These are phyloP conservation scores for Halictus rubicundus DNA, from an alignment of 1,140 invertebrate species.

Conservation along the genomic window DNA sequence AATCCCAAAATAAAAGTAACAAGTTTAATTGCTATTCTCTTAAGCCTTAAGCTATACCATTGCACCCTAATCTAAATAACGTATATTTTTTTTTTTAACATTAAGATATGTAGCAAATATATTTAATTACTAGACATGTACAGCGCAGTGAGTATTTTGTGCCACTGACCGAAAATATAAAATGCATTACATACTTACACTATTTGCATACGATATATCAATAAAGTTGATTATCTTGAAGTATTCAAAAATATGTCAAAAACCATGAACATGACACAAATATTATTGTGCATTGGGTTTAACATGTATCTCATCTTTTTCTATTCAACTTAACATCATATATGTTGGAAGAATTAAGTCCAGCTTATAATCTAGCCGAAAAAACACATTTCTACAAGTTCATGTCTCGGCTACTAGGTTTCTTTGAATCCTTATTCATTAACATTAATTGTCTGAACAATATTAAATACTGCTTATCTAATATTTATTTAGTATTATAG, in stretches of 20 bases:
- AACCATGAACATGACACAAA: background rate
- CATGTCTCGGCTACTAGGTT: background rate
- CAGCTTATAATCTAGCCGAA: background rate
- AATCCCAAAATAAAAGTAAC: conserved; percentile 4
- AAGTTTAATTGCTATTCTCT: background rate
- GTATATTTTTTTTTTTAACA: background rate
- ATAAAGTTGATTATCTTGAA: conserved; percentile 42
- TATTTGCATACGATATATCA: conserved; percentile 22
- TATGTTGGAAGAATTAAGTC: conserved; percentile 9
- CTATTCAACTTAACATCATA: background rate
- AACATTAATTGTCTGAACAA: background rate
- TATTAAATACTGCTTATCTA: conserved; percentile 6
- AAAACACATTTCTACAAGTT: background rate
- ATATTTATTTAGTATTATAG: background rate
- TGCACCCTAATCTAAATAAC: conserved; percentile 2
- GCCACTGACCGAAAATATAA: conserved; percentile 26
- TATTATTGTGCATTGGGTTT: conserved; percentile 8
- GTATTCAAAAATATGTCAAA: conserved; percentile 26
- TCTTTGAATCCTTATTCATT: conserved; percentile 1
- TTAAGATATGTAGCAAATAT: background rate
- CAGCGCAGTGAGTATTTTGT: background rate
- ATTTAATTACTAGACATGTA: conserved; percentile 11
- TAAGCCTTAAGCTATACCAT: background rate
- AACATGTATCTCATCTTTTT: conserved; percentile 6
- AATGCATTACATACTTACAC: conserved; percentile 45